Evolutionary conservation across 2,797 vertebrate genomes (phyloP).

Genomic region (Sarcoramphus papa): DNA sequence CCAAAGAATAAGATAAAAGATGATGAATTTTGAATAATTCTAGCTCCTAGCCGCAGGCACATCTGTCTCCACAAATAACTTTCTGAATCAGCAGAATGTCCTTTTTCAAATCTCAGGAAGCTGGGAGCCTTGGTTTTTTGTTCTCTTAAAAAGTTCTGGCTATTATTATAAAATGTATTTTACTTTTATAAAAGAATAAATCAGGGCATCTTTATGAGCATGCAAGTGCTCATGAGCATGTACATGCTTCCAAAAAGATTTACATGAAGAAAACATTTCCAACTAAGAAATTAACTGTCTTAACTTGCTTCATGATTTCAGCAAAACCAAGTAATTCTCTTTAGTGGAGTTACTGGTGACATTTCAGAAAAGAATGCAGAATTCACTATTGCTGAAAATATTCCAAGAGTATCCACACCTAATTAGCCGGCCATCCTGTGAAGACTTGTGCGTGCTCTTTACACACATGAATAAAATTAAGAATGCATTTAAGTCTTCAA

Average conservation of each 20-base stretch:
- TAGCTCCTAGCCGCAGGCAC: neutral
- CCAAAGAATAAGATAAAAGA: constrained; percentile 9
- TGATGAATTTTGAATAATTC: constrained; percentile 13
- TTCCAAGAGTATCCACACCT: constrained; percentile 12
- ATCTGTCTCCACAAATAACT: neutral
- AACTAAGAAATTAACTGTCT: neutral
- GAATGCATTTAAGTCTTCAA: constrained; percentile 23
- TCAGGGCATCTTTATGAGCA: neutral
- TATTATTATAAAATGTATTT: neutral
- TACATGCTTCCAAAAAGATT: neutral
- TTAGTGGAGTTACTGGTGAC: neutral
- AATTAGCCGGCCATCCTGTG: neutral
- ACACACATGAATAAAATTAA: constrained; percentile 25
- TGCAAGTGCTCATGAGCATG: neutral
- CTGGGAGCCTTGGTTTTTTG: neutral
- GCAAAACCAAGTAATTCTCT: neutral
- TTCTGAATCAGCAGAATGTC: neutral
- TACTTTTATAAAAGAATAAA: neutral
- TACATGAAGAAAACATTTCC: neutral
- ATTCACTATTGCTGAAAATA: neutral
- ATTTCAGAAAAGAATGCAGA: constrained; percentile 29
- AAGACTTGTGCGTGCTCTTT: constrained; percentile 24
- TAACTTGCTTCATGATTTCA: neutral
- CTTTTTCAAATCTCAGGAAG: neutral
- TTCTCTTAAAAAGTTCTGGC: neutral